Percentiles rank a stretch among this genome's conserved stretches.
Evolutionary conservation across 1,140 invertebrate species (phyloP).

Genomic region (Drosophila malerkotliana): DNA sequence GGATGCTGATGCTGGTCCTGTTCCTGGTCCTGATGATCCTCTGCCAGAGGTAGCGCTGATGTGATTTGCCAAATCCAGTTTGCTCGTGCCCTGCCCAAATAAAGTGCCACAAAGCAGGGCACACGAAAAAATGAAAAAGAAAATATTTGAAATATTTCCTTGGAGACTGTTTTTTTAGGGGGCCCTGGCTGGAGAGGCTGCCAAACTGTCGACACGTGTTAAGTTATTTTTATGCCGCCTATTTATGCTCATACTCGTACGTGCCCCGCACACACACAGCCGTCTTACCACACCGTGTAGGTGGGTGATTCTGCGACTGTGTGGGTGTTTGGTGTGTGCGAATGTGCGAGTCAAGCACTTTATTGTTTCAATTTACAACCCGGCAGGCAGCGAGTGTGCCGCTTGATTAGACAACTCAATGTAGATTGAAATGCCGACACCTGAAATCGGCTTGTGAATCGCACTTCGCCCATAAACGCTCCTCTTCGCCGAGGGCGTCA

Average conservation of each 20-base stretch:
- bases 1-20: slow-evolving; percentile 18
- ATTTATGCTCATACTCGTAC: slow-evolving; percentile 74
- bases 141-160: slow-evolving; percentile 75
- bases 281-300: background rate
- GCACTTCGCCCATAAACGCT: slow-evolving; percentile 44
- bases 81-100: slow-evolving; percentile 72
- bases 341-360: slow-evolving; percentile 72
- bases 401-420: slow-evolving; percentile 81
- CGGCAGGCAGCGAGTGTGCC: slow-evolving; percentile 60
- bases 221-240: slow-evolving; percentile 82
- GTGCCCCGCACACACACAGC: slow-evolving; percentile 57
- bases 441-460: slow-evolving; percentile 72
- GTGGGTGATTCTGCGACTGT: background rate
- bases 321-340: slow-evolving; percentile 15
- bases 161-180: slow-evolving; percentile 25
- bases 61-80: slow-evolving; percentile 79
- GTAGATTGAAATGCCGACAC: slow-evolving; percentile 80
- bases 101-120: slow-evolving; percentile 58
- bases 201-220: slow-evolving; percentile 81
- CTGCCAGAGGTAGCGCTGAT: slow-evolving; percentile 46
- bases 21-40: slow-evolving; percentile 16
- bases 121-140: slow-evolving; percentile 27
- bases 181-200: slow-evolving; percentile 42
- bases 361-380: slow-evolving; percentile 80
- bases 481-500: background rate